Evolutionary conservation across 2,888 invertebrate species (phyloP).

Genomic region (Drosophila helvetica): DNA sequence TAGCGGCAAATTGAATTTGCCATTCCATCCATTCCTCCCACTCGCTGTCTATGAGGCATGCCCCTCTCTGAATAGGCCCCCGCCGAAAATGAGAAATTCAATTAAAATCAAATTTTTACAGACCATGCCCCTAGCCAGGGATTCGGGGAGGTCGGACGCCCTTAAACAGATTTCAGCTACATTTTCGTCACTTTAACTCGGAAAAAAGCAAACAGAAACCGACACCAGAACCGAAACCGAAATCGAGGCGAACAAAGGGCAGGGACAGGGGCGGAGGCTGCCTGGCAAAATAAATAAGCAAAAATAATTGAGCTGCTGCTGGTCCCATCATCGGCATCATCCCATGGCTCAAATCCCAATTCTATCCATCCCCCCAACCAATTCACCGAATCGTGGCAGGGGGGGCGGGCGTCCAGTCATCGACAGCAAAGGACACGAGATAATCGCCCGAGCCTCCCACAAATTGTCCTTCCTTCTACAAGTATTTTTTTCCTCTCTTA

Average conservation of each 20-base stretch:
- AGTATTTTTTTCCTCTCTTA: constrained; percentile 1
- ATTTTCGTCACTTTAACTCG: constrained; percentile 41
- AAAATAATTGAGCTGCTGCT: constrained; percentile 65
- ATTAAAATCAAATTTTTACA: constrained; percentile 74
- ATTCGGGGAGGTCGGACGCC: constrained; percentile 9
- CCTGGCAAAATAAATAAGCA: constrained; percentile 57
- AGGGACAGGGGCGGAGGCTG: constrained; percentile 24
- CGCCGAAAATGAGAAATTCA: constrained; percentile 70
- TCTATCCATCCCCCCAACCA: neutral
- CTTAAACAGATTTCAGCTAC: constrained; percentile 59
- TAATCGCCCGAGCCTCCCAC: constrained; percentile 46
- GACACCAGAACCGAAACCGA: neutral
- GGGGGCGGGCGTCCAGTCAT: neutral
- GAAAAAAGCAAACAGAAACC: constrained; percentile 36
- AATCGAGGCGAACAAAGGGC: constrained; percentile 14
- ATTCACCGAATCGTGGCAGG: too few relatives aligned
- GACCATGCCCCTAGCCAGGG: neutral
- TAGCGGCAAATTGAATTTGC: constrained; percentile 75
- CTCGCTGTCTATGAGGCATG: too few relatives aligned
- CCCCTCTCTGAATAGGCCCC: constrained; percentile 20
- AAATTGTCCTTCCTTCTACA: neutral
- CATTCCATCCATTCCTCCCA: constrained; percentile 25
- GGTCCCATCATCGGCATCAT: constrained; percentile 14
- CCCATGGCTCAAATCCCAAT: neutral
- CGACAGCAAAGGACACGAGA: constrained; percentile 53